phyloP scores from a whole-genome alignment of 1,140 invertebrate species.

The Oscheius sp. region DNA sequence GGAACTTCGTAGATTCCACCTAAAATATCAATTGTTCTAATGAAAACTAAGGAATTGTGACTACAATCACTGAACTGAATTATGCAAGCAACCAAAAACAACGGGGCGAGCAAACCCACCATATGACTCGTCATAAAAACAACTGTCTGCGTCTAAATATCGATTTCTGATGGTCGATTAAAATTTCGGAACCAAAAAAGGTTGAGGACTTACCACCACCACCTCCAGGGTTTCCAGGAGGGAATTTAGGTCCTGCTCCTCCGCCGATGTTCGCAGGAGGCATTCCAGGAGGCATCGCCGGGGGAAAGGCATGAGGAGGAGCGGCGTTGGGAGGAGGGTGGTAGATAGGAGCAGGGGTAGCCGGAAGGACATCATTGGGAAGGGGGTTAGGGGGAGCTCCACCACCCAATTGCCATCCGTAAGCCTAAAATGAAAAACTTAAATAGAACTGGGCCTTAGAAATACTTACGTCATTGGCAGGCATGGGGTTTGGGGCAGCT shows the following conservation, averaged over 20 bases:
- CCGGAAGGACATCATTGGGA: background rate
- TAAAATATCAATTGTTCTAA: no score
- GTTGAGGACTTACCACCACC: background rate
- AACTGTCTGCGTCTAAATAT: conserved; percentile 4
- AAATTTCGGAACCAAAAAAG: background rate
- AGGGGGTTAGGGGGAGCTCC: background rate
- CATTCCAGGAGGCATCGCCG: background rate
- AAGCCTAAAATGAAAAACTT: no score
- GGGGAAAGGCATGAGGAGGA: background rate
- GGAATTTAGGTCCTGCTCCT: no score
- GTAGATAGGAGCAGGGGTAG: background rate
- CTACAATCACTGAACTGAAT: no score
- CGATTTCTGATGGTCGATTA: background rate
- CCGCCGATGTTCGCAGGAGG: no score
- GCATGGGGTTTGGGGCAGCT: background rate
- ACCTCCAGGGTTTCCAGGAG: no score
- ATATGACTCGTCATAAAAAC: background rate
- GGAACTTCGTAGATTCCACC: conserved; percentile 51
- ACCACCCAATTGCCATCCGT: background rate
- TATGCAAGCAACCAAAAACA: no score
- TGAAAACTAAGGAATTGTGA: no score
- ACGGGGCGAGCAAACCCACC: no score
- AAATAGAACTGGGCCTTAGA: no score
- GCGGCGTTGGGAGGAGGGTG: background rate
- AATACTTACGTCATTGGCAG: background rate